A percentile compares a stretch with the other conserved stretches of the same genome.
These are phyloP conservation scores for Polydesmus complanatus DNA, from an alignment of 2,888 invertebrate genomes.

Conservation along the genomic window DNA sequence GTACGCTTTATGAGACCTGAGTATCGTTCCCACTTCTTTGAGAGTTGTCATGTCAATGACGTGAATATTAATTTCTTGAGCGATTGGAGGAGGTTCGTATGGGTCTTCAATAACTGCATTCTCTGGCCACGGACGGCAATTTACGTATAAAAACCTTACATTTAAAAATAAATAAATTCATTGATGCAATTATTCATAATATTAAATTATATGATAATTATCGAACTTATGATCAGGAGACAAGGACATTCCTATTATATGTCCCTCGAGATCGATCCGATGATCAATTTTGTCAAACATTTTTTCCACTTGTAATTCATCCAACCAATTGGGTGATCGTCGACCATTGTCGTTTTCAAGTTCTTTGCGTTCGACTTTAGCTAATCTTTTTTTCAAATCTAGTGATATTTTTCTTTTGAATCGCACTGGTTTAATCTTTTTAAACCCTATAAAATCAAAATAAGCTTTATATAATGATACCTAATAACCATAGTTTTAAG, in stretches of 20 bases:
- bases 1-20: slow-evolving; percentile 63
- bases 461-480: background rate
- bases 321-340: slow-evolving; percentile 48
- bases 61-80: slow-evolving; percentile 73
- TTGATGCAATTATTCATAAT: background rate
- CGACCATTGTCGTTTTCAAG: background rate
- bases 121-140: slow-evolving; percentile 67
- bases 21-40: slow-evolving; percentile 52
- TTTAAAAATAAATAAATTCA: background rate
- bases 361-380: slow-evolving; percentile 25
- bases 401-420: slow-evolving; percentile 54
- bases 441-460: slow-evolving; percentile 40
- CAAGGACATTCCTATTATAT: slow-evolving; percentile 73
- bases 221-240: slow-evolving; percentile 68
- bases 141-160: slow-evolving; percentile 59
- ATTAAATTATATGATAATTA: too few relatives aligned
- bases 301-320: slow-evolving; percentile 51
- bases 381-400: slow-evolving; percentile 49
- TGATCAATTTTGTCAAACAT: slow-evolving; percentile 54
- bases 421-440: slow-evolving; percentile 51
- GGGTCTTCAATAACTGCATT: slow-evolving; percentile 60
- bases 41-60: slow-evolving; percentile 61
- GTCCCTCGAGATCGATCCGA: slow-evolving; percentile 66
- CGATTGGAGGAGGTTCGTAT: slow-evolving; percentile 65
- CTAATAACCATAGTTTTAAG: background rate